Base-by-base conservation (phyloP, 2,797 vertebrate genomes). In the Enoplosus armatus region DNA sequence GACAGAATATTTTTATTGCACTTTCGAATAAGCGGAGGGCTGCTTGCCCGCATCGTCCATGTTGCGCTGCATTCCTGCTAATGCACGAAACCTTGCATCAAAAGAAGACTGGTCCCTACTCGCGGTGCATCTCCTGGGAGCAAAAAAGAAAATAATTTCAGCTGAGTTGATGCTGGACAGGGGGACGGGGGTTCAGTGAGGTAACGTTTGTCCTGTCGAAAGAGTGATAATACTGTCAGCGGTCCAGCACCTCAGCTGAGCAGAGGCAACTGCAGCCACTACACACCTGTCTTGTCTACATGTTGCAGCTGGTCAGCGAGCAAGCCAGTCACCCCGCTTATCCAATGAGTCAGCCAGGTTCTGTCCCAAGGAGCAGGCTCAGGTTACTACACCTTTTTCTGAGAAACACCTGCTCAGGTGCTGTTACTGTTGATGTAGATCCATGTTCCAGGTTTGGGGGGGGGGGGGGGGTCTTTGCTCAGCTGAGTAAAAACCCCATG, bases 301-400 rank as follows among this genome's bases (percentile, higher is more conserved):
- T 31, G 48, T 69, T 69, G n/a, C 8, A 10, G 56, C 65, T 50
- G 41, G 51, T 63, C 33, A n/a, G 15, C 6, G 8, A 8, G 6
- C 27, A 37, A 22, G 20, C 10, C 39, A 51, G 15, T 53, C 33
- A 16, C 53, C 12, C 12, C 15, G 35, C 31, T 59, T 12, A 35
- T 65, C 11, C 45, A 43, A 15, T 63, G 69, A 79, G 33, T 59
- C 43, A 78, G 37, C 27, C 16, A 11, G 48, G 20, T 65, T 33
- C 6, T 39, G n/a, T 24, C 62, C 16, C 3, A 63, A 63, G 65
- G 39, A 22, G 27, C 35, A 26, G 48, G 12, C 26, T 24, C 15
- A 62, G 10, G 18, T 69, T 8, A 35, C 2, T 26, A 18, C 29
- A 43, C 6, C 35, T 48, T 27, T n/a, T 2, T 18, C 50, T 41